A percentile compares a stretch with the other conserved stretches of the same genome.
Evolutionary conservation across 2,888 invertebrate genomes (phyloP).

Genomic region (Dicyrtoma fusca): DNA sequence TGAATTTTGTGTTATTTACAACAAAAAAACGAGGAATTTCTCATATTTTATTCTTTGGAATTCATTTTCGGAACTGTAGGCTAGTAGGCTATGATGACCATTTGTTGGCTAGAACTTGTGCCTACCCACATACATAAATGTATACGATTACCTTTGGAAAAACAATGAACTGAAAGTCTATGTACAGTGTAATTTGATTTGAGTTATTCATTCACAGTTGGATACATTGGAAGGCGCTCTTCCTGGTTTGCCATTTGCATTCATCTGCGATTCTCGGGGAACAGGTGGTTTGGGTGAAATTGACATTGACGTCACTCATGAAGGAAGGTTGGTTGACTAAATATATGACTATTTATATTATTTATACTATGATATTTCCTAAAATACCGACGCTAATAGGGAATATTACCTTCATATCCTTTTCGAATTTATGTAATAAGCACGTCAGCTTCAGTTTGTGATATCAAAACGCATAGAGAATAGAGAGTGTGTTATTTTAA

Average conservation of each 20-base stretch:
- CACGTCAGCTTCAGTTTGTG: no score
- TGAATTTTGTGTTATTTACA: background rate
- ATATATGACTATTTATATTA: background rate
- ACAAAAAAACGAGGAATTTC: background rate
- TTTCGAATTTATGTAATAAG: no score
- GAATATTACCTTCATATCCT: no score
- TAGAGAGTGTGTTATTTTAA: no score
- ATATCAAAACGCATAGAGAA: no score
- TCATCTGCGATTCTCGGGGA: conserved; percentile 73
- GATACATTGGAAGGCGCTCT: conserved; percentile 64
- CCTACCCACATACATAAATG: background rate
- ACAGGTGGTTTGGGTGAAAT: conserved; percentile 86
- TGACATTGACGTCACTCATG: conserved; percentile 86
- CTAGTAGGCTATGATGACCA: no score
- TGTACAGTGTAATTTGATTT: no score
- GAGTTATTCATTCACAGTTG: conserved; percentile 43
- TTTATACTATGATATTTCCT: no score
- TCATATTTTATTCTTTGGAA: background rate
- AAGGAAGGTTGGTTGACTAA: conserved; percentile 66
- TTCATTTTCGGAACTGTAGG: no score
- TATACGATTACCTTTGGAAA: background rate
- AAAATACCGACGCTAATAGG: no score
- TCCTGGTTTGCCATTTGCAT: conserved; percentile 84
- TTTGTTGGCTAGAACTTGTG: no score
- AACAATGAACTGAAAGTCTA: no score